Conservation (phyloP, 2,797 vertebrate species). For the Anomalospiza imberbis region DNA sequence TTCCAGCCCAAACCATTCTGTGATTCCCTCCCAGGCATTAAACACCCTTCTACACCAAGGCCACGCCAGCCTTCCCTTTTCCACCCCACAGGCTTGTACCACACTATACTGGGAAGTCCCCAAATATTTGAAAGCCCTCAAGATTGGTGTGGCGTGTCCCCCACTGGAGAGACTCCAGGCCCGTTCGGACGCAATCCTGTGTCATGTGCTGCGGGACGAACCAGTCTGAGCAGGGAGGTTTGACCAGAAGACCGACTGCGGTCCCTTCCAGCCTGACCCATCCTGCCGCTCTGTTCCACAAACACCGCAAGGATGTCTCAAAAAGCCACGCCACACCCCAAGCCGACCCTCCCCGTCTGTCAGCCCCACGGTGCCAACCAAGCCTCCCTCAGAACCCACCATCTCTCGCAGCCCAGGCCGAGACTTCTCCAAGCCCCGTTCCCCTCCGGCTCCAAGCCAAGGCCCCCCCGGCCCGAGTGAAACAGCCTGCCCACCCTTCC, state of each 20-base stretch:
- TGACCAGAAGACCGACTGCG: neutral
- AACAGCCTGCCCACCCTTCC: accelerated
- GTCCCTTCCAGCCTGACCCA: neutral
- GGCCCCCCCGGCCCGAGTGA: neutral
- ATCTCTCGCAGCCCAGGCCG: neutral
- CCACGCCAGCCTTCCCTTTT: neutral
- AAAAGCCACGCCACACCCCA: accelerated
- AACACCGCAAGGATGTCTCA: too few species aligned
- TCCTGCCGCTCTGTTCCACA: neutral
- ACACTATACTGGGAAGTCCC: accelerated
- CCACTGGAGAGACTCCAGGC: neutral
- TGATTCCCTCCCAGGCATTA: neutral
- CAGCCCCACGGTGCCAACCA: neutral
- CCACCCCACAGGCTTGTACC: neutral
- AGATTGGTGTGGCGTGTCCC: neutral
- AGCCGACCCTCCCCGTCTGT: accelerated
- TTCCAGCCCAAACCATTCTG: neutral
- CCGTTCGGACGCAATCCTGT: neutral
- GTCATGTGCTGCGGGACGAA: too few species aligned
- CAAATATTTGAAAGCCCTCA: neutral
- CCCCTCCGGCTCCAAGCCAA: neutral
- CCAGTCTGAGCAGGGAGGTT: neutral
- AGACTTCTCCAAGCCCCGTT: neutral
- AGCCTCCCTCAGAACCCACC: accelerated
- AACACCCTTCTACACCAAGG: accelerated